phyloP scores from a whole-genome alignment of 92 coral and sea anemone species.

The Epizoanthus rinbou region DNA sequence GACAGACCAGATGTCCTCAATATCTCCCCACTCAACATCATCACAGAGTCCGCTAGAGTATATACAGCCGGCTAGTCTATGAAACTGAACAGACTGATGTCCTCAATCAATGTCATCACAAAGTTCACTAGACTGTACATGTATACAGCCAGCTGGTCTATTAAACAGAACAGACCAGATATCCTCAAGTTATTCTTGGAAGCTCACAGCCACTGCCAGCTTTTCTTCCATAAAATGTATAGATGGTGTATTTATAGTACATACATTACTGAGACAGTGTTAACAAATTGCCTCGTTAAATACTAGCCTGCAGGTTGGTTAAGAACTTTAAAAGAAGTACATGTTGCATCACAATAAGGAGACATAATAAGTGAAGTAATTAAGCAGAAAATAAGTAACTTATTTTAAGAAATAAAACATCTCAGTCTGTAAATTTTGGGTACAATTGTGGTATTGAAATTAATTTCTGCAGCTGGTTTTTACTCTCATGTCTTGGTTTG shows the following conservation, averaged over 20 bases:
- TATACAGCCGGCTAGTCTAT: constrained; percentile 77
- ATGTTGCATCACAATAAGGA: no score
- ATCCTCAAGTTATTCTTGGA: neutral
- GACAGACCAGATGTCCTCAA: constrained; percentile 92
- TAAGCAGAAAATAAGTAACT: neutral
- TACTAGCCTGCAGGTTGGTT: neutral
- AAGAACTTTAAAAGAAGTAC: no score
- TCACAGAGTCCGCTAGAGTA: constrained; percentile 90
- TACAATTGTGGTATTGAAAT: no score
- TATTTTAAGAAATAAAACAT: constrained; percentile 6
- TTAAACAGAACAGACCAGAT: constrained; percentile 68
- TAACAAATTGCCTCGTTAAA: neutral
- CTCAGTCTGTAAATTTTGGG: neutral
- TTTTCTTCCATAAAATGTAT: neutral
- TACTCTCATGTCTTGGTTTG: no score
- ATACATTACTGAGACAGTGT: neutral
- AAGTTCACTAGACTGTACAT: constrained; percentile 71
- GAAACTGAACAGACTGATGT: constrained; percentile 72
- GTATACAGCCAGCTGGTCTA: constrained; percentile 68
- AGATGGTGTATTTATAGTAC: constrained; percentile 3
- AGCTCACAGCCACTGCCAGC: neutral
- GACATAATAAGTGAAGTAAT: no score
- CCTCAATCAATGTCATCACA: constrained; percentile 90
- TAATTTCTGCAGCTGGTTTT: no score
- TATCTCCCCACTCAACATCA: constrained; percentile 83